A percentile compares a stretch with the other conserved stretches of the same genome.
These are phyloP conservation scores for Neogobius melanostomus DNA, from an alignment of 2,113 vertebrate species.

Conservation along the genomic window DNA sequence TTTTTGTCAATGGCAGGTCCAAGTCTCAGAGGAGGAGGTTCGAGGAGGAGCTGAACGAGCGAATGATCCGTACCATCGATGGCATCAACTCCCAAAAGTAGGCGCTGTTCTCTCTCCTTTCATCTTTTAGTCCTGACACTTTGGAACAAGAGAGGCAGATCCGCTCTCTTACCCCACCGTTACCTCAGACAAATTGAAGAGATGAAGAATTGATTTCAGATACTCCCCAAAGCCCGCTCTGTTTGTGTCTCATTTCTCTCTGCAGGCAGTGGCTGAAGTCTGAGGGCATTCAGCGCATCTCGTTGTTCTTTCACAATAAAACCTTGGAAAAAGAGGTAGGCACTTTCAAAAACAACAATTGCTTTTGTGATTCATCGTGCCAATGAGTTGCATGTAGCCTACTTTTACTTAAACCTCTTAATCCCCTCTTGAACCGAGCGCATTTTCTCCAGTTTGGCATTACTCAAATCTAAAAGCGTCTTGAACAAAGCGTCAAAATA, in stretches of 20 bases:
- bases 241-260: constrained; percentile 27
- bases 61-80: constrained; percentile 98
- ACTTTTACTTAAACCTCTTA: neutral
- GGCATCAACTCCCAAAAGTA: constrained; percentile 98
- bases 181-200: neutral
- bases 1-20: constrained; percentile 75
- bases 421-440: too few species aligned
- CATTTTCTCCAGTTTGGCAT: too few species aligned
- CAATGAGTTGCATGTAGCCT: neutral
- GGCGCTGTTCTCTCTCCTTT: constrained; percentile 29
- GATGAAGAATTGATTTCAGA: neutral
- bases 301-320: constrained; percentile 96
- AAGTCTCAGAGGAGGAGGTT: constrained; percentile 96
- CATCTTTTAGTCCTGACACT: neutral
- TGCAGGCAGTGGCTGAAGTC: constrained; percentile 96
- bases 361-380: neutral
- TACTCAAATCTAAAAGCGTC: too few species aligned
- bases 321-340: constrained; percentile 93
- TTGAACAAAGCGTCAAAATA: too few species aligned
- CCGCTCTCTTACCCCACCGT: neutral
- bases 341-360: constrained; percentile 22
- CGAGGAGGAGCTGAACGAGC: constrained; percentile 95
- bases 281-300: constrained; percentile 97
- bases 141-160: neutral
- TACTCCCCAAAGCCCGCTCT: neutral